These are phyloP conservation scores for Drosophila yakuba DNA, from an alignment of 1,140 invertebrate species.

Conservation along the genomic window DNA sequence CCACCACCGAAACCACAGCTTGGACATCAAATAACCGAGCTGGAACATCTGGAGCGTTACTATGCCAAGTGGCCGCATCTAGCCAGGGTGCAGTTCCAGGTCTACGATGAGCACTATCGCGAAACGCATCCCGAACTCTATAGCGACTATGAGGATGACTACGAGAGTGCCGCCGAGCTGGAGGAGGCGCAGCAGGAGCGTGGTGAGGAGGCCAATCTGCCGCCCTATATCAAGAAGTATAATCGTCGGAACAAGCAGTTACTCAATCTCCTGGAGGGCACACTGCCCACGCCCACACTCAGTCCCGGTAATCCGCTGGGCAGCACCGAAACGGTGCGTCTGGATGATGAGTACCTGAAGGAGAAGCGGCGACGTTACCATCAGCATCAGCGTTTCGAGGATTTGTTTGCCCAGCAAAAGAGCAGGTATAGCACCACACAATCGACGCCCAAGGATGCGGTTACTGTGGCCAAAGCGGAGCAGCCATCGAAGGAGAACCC, in stretches of 20 bases:
- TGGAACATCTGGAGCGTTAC: constrained; percentile 76
- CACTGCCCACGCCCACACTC: constrained; percentile 52
- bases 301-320: neutral
- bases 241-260: constrained; percentile 79
- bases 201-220: constrained; percentile 72
- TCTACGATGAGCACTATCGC: constrained; percentile 74
- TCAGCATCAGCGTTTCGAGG: constrained; percentile 52
- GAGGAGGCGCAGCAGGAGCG: constrained; percentile 68
- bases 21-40: constrained; percentile 76
- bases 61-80: constrained; percentile 83
- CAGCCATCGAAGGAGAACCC: neutral
- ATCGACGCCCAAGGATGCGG: neutral
- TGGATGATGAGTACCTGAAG: constrained; percentile 76
- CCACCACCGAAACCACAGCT: constrained; percentile 56
- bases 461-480: neutral
- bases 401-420: constrained; percentile 61
- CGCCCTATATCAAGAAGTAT: constrained; percentile 81
- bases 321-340: constrained; percentile 28
- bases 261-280: constrained; percentile 76
- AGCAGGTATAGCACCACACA: neutral
- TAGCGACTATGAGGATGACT: constrained; percentile 70
- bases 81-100: constrained; percentile 73
- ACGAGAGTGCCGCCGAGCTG: constrained; percentile 71
- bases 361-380: constrained; percentile 74
- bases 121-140: constrained; percentile 68